Percentiles rank a stretch among this genome's conserved stretches.
These are phyloP conservation scores for Drosophila nigritarsus DNA, from an alignment of 2,888 invertebrate species.

Conservation along the genomic window DNA sequence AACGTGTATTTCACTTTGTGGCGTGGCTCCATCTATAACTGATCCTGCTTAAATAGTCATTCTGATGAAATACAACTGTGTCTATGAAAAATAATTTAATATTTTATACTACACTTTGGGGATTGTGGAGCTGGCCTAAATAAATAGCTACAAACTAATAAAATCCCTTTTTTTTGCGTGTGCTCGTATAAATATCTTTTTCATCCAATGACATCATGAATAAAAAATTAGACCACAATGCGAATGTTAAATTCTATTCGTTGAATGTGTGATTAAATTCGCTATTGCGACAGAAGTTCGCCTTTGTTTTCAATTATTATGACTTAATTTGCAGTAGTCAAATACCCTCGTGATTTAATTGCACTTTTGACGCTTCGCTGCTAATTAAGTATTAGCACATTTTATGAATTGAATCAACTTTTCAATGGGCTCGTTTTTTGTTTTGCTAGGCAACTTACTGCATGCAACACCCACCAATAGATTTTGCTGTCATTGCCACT, in stretches of 20 bases:
- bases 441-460: neutral
- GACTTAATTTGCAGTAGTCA: conserved; percentile 24
- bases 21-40: neutral
- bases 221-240: conserved; percentile 10
- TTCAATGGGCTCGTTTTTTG: conserved; percentile 6
- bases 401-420: conserved; percentile 17
- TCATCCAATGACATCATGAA: conserved; percentile 45
- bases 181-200: neutral
- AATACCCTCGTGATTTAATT: conserved; percentile 17
- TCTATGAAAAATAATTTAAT: neutral
- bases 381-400: conserved; percentile 48
- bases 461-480: conserved; percentile 18
- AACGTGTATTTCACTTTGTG: neutral
- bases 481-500: conserved; percentile 17
- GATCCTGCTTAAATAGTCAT: neutral
- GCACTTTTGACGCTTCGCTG: conserved; percentile 2
- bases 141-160: conserved; percentile 1
- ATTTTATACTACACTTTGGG: neutral
- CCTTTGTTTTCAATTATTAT: conserved; percentile 11
- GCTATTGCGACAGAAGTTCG: neutral
- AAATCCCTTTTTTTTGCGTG: neutral
- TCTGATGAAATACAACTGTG: neutral
- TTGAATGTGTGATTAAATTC: neutral
- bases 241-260: conserved; percentile 3
- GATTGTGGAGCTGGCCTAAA: neutral